phyloP scores from a whole-genome alignment of 2,113 vertebrate species.

The Lipophrys pholis region DNA sequence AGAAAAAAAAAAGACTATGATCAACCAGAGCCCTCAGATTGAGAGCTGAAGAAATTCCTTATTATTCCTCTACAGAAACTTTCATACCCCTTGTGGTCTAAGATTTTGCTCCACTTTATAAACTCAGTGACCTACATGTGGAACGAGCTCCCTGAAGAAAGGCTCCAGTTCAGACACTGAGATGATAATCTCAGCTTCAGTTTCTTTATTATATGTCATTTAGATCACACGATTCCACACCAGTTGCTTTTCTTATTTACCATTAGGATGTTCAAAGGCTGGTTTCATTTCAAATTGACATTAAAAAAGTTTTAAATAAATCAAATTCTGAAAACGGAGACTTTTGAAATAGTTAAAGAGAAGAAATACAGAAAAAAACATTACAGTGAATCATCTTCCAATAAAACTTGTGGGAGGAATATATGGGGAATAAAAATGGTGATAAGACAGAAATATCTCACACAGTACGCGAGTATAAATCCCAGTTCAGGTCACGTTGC shows the following conservation, averaged over 20 bases:
- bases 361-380: too few species aligned
- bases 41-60: not conserved
- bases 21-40: not conserved
- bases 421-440: not conserved
- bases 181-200: too few species aligned
- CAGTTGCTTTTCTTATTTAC: not conserved
- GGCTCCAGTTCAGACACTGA: not conserved
- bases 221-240: too few species aligned
- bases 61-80: not conserved
- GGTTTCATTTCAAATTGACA: not conserved
- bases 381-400: too few species aligned
- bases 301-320: too few species aligned
- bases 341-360: too few species aligned
- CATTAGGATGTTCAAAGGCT: not conserved
- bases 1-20: not conserved
- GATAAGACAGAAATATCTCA: not conserved
- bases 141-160: not conserved
- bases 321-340: too few species aligned
- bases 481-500: slow-evolving; percentile 1
- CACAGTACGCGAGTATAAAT: slow-evolving; percentile 19
- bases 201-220: not conserved
- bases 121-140: not conserved
- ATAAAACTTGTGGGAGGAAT: too few species aligned
- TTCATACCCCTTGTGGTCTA: not conserved
- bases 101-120: not conserved